Conservation (phyloP, 2,888 invertebrate species). For the Amiota mariae region DNA sequence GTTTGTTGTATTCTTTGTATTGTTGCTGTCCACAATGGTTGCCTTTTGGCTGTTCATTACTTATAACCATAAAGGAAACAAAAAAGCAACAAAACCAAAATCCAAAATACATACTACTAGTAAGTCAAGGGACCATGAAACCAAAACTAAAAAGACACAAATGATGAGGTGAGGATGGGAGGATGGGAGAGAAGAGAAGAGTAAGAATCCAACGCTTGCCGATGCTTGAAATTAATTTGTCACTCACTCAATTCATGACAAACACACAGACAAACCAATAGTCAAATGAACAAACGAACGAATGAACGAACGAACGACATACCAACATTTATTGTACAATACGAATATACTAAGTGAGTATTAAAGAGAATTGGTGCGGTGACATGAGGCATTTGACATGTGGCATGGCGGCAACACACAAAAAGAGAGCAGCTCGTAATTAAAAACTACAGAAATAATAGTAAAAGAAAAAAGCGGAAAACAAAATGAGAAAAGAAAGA, state of each 20-base stretch:
- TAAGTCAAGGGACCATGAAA: too few species aligned
- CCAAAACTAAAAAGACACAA: neutral
- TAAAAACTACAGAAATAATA: slow-evolving; percentile 22
- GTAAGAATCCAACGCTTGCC: slow-evolving; percentile 35
- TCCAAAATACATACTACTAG: too few species aligned
- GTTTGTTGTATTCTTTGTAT: neutral
- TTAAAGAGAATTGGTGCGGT: slow-evolving; percentile 10
- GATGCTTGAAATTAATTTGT: slow-evolving; percentile 60
- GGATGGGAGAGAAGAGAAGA: too few species aligned
- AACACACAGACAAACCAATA: slow-evolving; percentile 29
- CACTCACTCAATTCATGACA: slow-evolving; percentile 32
- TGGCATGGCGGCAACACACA: neutral
- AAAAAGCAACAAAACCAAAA: too few species aligned
- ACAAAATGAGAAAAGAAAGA: neutral
- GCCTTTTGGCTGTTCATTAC: slow-evolving; percentile 1
- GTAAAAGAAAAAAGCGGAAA: neutral
- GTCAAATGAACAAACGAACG: slow-evolving; percentile 39
- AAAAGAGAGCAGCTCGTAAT: slow-evolving; percentile 17
- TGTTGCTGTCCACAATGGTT: slow-evolving; percentile 5
- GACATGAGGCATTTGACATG: too few species aligned
- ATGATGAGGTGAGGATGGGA: neutral
- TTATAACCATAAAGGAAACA: neutral
- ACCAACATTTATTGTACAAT: slow-evolving; percentile 21
- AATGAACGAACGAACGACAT: slow-evolving; percentile 37
- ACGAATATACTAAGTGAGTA: too few species aligned